These are phyloP conservation scores for Andinoacara biseriatus DNA, from an alignment of 2,113 vertebrate species.

Conservation along the genomic window DNA sequence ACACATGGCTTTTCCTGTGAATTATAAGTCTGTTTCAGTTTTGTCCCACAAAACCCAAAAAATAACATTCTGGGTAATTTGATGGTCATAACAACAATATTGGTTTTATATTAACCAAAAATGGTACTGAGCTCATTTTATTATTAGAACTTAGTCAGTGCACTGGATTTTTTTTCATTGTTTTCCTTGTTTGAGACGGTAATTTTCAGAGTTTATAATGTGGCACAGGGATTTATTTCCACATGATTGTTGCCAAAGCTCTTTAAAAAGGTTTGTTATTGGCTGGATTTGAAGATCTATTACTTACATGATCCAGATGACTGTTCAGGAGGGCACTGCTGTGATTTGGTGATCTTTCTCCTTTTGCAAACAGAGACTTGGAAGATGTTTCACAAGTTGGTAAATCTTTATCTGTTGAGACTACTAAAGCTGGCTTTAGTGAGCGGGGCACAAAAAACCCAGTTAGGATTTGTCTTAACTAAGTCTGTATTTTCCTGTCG, in stretches of 20 bases:
- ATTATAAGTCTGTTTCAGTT: not conserved
- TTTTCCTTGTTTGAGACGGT: not conserved
- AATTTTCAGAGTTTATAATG: not conserved
- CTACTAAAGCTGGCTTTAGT: not conserved
- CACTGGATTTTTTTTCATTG: not conserved
- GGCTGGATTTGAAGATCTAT: not conserved
- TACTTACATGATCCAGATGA: not conserved
- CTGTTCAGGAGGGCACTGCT: not conserved
- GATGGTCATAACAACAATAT: constrained; percentile 4
- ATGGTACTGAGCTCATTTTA: not conserved
- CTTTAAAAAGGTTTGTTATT: not conserved
- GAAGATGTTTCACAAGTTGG: not conserved
- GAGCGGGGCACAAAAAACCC: not conserved
- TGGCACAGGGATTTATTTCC: not conserved
- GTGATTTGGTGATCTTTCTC: not conserved
- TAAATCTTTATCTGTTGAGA: not conserved
- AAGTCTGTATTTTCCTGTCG: not conserved
- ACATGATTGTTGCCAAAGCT: not conserved
- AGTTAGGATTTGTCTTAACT: not conserved
- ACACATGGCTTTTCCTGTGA: not conserved
- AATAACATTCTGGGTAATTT: not conserved
- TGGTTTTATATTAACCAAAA: not conserved
- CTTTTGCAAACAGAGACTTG: not conserved
- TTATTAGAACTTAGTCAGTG: not conserved
- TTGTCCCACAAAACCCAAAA: not conserved